Base-by-base conservation (phyloP, 2,888 invertebrate genomes). In the Drosophila atroscutellata region DNA sequence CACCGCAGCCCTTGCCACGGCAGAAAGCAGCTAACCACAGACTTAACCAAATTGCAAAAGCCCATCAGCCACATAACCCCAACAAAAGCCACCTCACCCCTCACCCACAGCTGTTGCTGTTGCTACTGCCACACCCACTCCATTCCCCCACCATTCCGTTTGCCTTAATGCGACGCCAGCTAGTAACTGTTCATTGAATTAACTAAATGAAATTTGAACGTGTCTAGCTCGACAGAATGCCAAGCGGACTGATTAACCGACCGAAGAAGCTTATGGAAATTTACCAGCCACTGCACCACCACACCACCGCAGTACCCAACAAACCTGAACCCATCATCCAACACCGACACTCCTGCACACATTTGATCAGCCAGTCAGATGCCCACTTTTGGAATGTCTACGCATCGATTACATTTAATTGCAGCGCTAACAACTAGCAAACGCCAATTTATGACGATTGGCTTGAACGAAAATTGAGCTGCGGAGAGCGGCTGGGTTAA, bases 201-300 rank as follows among this genome's bases (percentile, higher is more conserved):
- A 87, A 87, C 75, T 72, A 75, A 85, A 89, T 85, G 80, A 86
- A 89, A 85, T 84, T 89, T 73, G 82, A 85, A 89, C 89, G 77
- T 89, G 85, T 80, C 77, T 65, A 58, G 52, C 69, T 69, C 8
- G 73, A 61, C 63, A 52, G 60, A 72, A 69, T 79, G 80, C 36
- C 55, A 66, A 71, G 60, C 61, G 56, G 42, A 64, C 72, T 74
- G 72, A 88, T 83, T 85, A 88, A 82, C 84, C 52, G 63, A 64
- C 75, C 50, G 57, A 42, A 20, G 20, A 2, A 11, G 11, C 20
- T 42, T 42, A 42, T 42, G 11, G 42, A 42, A 42, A 42, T 42
- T 20, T 42, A 42, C 20, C 42, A 20, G 13, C 2, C 11, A 5
- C 1, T 1, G 39, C 4, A 39, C 39, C 42, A 5, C 8, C 8